phyloP scores from a whole-genome alignment of 2,888 invertebrate species.

The Eilema sororculum region DNA sequence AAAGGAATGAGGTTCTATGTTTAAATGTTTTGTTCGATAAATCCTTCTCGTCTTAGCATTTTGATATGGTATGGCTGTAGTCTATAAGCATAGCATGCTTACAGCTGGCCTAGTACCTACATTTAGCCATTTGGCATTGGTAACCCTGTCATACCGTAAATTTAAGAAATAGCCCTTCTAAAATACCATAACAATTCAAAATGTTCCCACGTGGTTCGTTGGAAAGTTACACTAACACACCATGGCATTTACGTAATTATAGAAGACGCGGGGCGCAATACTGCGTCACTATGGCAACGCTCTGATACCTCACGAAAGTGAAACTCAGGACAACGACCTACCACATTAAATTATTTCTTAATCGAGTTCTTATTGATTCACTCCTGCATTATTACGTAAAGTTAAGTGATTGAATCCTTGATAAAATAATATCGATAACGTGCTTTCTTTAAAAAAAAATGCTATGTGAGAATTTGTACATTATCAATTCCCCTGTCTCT shows the following conservation, averaged over 20 bases:
- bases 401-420: conserved; percentile 9
- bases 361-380: conserved; percentile 10
- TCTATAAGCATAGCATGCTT: background rate
- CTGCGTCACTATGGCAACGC: conserved; percentile 69
- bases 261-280: conserved; percentile 60
- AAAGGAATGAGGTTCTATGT: background rate
- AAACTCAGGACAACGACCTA: conserved; percentile 67
- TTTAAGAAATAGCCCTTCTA: background rate
- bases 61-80: too few relatives aligned
- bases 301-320: conserved; percentile 76
- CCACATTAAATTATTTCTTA: conserved; percentile 22
- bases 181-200: background rate
- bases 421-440: background rate
- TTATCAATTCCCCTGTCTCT: background rate
- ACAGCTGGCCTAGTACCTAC: background rate
- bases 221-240: conserved; percentile 68
- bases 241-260: conserved; percentile 70
- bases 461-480: too few relatives aligned
- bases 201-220: conserved; percentile 35
- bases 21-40: background rate
- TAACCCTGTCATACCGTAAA: background rate
- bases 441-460: too few relatives aligned
- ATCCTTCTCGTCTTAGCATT: background rate
- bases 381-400: background rate
- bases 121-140: too few relatives aligned